Evolutionary conservation across 2,797 vertebrate species (phyloP).

Genomic region (Falco concolor): DNA sequence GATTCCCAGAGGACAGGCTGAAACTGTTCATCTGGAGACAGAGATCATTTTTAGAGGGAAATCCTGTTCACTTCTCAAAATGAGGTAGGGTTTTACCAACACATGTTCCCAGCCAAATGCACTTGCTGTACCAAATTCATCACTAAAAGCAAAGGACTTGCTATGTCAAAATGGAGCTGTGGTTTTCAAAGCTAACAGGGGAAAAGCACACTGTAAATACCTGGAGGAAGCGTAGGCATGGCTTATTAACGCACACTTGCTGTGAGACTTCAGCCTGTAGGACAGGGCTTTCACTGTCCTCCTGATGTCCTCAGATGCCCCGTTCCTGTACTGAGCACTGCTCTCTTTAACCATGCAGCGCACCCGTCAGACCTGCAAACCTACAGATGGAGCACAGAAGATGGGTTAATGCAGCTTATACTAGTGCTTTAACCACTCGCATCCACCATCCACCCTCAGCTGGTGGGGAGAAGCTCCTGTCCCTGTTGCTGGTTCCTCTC

Average conservation of each 20-base stretch:
- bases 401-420: background rate
- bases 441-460: background rate
- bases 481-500: background rate
- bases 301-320: constrained; percentile 8
- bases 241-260: constrained; percentile 50
- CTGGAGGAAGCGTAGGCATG: constrained; percentile 15
- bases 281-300: constrained; percentile 43
- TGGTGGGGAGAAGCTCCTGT: background rate
- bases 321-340: background rate
- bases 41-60: background rate
- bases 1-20: background rate
- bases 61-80: constrained; percentile 34
- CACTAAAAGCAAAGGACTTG: background rate
- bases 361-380: background rate
- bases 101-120: background rate
- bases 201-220: constrained; percentile 45
- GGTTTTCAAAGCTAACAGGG: constrained; percentile 47
- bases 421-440: background rate
- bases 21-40: background rate
- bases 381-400: background rate
- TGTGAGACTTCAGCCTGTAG: background rate
- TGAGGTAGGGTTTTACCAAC: background rate
- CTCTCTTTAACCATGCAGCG: background rate
- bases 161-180: background rate
- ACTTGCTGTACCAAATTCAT: background rate